Conservation (phyloP, 1,140 invertebrate species). For the Lysiphlebus fabarum region DNA sequence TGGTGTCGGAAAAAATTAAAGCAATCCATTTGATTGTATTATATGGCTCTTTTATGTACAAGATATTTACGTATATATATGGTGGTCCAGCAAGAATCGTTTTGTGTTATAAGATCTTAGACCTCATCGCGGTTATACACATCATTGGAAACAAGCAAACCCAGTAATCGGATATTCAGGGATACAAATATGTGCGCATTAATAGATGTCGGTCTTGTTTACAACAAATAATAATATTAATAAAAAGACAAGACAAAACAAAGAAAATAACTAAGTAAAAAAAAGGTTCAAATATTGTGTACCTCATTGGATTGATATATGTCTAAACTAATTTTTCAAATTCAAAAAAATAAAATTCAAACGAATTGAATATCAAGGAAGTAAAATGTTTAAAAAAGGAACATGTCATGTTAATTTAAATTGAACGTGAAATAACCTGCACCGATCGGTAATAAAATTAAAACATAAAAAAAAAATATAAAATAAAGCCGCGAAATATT, state of each 20-base stretch:
- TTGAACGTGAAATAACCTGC: constrained; percentile 15
- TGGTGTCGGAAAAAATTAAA: constrained; percentile 52
- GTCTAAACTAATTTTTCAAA: constrained; percentile 15
- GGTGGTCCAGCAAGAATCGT: constrained; percentile 40
- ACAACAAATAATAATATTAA: background rate
- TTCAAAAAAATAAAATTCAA: background rate
- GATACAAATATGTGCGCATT: constrained; percentile 52
- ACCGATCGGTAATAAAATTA: constrained; percentile 9
- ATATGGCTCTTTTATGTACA: constrained; percentile 11
- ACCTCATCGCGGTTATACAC: constrained; percentile 15
- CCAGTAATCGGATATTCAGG: constrained; percentile 49
- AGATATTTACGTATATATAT: constrained; percentile 24
- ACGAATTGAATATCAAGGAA: constrained; percentile 1
- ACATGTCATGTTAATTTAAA: constrained; percentile 18
- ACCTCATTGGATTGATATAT: background rate
- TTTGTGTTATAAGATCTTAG: constrained; percentile 3
- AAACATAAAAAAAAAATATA: background rate
- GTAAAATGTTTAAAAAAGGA: background rate
- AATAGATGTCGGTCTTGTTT: constrained; percentile 41
- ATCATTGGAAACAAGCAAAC: constrained; percentile 26
- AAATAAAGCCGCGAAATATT: too few species aligned
- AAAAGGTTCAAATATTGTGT: too few species aligned
- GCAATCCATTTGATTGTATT: constrained; percentile 44
- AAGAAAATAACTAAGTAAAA: too few species aligned
- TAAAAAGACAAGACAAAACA: constrained; percentile 1